phyloP scores from a whole-genome alignment of 64 coral and sea anemone species.

The Anthopleura sola region DNA sequence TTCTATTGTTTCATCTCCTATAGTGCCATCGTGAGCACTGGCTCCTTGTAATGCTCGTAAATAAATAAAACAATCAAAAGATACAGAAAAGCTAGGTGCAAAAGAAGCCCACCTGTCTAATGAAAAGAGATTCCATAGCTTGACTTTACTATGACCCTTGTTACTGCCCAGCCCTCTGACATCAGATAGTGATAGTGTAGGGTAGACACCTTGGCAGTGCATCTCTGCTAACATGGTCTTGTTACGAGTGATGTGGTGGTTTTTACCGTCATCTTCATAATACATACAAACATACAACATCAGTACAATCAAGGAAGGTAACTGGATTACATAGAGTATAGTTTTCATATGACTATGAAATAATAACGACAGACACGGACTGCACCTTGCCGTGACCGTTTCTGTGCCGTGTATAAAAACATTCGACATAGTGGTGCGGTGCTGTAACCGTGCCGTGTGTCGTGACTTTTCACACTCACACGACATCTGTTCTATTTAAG shows the following conservation, averaged over 20 bases:
- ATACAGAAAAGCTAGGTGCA: not conserved
- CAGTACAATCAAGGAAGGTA: too few relatives aligned
- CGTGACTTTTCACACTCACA: too few relatives aligned
- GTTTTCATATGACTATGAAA: too few relatives aligned
- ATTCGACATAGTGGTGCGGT: too few relatives aligned
- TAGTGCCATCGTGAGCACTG: too few relatives aligned
- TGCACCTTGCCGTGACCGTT: too few relatives aligned
- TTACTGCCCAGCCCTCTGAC: constrained; percentile 69
- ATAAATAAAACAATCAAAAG: not conserved
- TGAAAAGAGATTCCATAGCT: constrained; percentile 90
- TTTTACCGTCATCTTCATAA: constrained; percentile 36
- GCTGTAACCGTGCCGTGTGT: too few relatives aligned
- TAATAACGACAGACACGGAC: too few relatives aligned
- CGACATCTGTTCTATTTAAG: too few relatives aligned
- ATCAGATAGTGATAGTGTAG: constrained; percentile 78
- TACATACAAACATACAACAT: not conserved
- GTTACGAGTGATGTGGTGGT: constrained; percentile 42
- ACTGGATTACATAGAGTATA: too few relatives aligned
- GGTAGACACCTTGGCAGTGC: constrained; percentile 86
- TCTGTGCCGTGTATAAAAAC: too few relatives aligned
- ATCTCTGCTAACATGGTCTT: constrained; percentile 76
- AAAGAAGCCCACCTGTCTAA: constrained; percentile 66
- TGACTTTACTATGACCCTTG: constrained; percentile 78
- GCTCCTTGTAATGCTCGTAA: too few relatives aligned
- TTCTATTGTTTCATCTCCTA: not conserved